Evolutionary conservation across 2,113 vertebrate genomes (phyloP).

Genomic region (Parus major): DNA sequence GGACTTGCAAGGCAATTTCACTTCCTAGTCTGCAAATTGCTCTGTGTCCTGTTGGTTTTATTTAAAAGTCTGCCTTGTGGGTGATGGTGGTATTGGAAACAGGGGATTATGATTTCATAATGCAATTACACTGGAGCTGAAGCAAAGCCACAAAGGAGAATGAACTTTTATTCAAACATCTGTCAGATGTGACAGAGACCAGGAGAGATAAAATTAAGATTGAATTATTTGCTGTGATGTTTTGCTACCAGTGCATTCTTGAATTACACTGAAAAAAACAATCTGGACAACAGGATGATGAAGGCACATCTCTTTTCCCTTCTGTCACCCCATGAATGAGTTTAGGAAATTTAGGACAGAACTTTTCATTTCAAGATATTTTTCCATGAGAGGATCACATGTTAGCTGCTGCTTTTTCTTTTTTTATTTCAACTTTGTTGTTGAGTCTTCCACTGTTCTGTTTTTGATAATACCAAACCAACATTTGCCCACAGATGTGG

Average conservation of each 20-base stretch:
- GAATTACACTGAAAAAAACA: background rate
- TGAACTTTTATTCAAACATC: conserved; percentile 21
- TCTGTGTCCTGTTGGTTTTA: background rate
- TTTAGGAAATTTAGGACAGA: background rate
- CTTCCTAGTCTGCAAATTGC: background rate
- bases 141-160: background rate
- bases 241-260: background rate
- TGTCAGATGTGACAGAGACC: background rate
- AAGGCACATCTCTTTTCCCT: background rate
- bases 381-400: accelerated
- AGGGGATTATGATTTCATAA: conserved; percentile 6
- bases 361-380: background rate
- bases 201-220: background rate
- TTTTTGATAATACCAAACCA: background rate
- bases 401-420: background rate
- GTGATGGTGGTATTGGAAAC: background rate
- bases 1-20: background rate
- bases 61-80: background rate
- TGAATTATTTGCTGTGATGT: background rate
- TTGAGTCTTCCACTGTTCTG: background rate
- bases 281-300: background rate
- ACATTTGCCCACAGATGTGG: background rate
- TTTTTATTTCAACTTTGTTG: background rate
- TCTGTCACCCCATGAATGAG: background rate
- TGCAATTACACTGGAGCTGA: conserved; percentile 18